Percentiles rank a stretch among this genome's conserved stretches.
Conservation (phyloP, 2,113 vertebrate species). For the Himantopus leucocephalus region DNA sequence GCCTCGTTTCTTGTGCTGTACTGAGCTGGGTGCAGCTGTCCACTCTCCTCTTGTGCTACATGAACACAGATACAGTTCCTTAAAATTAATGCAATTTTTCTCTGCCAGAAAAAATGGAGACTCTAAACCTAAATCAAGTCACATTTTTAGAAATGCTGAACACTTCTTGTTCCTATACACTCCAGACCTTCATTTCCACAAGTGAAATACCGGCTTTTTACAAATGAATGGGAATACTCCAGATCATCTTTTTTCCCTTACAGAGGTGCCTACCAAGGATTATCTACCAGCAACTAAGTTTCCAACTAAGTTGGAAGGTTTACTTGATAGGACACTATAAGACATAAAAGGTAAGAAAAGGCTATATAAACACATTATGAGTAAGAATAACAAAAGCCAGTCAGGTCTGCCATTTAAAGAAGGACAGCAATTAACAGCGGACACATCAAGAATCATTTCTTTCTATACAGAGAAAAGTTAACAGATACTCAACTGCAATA, state of each 20-base stretch:
- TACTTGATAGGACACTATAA: not conserved
- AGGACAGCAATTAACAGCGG: not conserved
- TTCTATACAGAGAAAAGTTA: not conserved
- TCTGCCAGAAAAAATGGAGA: not conserved
- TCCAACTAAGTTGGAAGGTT: not conserved
- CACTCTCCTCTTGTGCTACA: not conserved
- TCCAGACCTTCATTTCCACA: not conserved
- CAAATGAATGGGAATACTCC: not conserved
- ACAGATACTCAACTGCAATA: not conserved
- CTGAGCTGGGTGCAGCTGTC: not conserved
- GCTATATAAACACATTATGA: not conserved
- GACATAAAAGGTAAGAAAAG: not conserved
- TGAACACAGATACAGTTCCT: not conserved
- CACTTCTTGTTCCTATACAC: not conserved
- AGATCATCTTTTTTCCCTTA: not conserved
- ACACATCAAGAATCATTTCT: not conserved
- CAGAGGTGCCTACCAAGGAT: not conserved
- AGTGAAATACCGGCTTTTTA: not conserved
- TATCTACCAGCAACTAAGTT: not conserved
- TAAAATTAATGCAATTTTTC: not conserved
- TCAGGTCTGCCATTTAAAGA: not conserved
- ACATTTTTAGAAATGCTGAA: not conserved
- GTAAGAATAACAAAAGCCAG: not conserved
- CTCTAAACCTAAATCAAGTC: not conserved
- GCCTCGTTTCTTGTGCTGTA: not conserved